A percentile compares a stretch with the other conserved stretches of the same genome.
phyloP scores from a whole-genome alignment of 2,888 invertebrate species.

The Cryptocephalus moraei region DNA sequence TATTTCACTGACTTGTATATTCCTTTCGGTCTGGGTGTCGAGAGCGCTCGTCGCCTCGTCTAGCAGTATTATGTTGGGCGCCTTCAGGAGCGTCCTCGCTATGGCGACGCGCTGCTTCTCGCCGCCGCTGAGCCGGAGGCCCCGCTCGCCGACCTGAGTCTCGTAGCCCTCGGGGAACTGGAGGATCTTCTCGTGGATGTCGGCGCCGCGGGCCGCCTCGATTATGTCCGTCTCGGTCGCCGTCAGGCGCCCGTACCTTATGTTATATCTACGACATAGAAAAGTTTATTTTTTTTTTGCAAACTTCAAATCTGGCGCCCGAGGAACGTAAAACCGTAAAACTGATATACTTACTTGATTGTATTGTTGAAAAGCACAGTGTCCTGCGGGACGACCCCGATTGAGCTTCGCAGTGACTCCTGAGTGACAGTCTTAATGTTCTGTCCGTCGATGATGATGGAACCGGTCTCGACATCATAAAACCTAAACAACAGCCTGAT shows the following conservation, averaged over 20 bases:
- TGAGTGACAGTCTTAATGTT: constrained; percentile 81
- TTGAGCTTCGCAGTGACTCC: constrained; percentile 68
- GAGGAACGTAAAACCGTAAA: too few species aligned
- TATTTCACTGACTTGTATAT: constrained; percentile 54
- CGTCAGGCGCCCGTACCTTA: constrained; percentile 77
- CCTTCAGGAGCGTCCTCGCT: constrained; percentile 86
- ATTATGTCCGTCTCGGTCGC: constrained; percentile 76
- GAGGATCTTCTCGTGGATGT: constrained; percentile 85
- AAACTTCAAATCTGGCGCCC: too few species aligned
- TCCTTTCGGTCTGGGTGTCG: constrained; percentile 90
- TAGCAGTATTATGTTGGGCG: constrained; percentile 79
- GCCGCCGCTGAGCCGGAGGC: constrained; percentile 89
- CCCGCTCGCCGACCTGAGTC: constrained; percentile 84
- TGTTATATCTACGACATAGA: constrained; percentile 74
- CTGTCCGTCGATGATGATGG: constrained; percentile 79
- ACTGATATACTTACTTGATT: constrained; percentile 61
- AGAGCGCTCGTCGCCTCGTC: constrained; percentile 95
- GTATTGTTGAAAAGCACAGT: constrained; percentile 91
- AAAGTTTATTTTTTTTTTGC: too few species aligned
- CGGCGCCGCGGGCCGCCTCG: constrained; percentile 82
- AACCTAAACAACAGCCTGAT: constrained; percentile 91
- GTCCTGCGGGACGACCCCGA: constrained; percentile 95
- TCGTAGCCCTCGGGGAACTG: constrained; percentile 70
- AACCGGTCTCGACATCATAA: constrained; percentile 86
- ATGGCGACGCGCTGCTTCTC: constrained; percentile 98